Conservation (phyloP, 35 echinoderm and acorn worm species). For the Ophiothrix spiculata region DNA sequence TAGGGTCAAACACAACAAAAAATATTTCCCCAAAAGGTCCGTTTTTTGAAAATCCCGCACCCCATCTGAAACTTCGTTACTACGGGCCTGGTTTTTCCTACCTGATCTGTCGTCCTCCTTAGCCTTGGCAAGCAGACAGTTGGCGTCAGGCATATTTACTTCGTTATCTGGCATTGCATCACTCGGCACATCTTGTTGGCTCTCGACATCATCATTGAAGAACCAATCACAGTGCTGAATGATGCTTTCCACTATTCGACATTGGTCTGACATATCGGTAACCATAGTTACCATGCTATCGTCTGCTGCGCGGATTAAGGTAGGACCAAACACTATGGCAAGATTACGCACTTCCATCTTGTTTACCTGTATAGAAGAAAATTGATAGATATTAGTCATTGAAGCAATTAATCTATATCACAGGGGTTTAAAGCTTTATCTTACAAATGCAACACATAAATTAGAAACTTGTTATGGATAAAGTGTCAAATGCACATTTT, state of each 20-base stretch:
- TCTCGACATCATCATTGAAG: conserved; percentile 88
- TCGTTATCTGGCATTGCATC: conserved; percentile 62
- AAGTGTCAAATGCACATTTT: too few relatives aligned
- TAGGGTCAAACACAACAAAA: too few relatives aligned
- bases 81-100: too few relatives aligned
- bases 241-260: conserved; percentile 84
- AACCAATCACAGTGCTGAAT: conserved; percentile 98
- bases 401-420: too few relatives aligned
- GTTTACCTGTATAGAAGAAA: background rate
- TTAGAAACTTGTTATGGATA: too few relatives aligned
- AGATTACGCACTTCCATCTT: conserved; percentile 70
- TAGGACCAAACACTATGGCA: conserved; percentile 95
- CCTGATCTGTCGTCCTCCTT: conserved; percentile 42
- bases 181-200: conserved; percentile 66
- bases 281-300: conserved; percentile 99
- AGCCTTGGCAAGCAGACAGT: conserved; percentile 50
- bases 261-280: conserved; percentile 97
- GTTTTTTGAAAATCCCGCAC: too few relatives aligned
- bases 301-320: conserved; percentile 72
- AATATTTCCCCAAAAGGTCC: too few relatives aligned
- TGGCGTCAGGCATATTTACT: conserved; percentile 41
- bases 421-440: too few relatives aligned
- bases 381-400: too few relatives aligned
- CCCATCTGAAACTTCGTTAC: too few relatives aligned
- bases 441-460: too few relatives aligned